Evolutionary conservation across 2,113 vertebrate genomes (phyloP).

Genomic region (Sinocyclocheilus maitianheensis): DNA sequence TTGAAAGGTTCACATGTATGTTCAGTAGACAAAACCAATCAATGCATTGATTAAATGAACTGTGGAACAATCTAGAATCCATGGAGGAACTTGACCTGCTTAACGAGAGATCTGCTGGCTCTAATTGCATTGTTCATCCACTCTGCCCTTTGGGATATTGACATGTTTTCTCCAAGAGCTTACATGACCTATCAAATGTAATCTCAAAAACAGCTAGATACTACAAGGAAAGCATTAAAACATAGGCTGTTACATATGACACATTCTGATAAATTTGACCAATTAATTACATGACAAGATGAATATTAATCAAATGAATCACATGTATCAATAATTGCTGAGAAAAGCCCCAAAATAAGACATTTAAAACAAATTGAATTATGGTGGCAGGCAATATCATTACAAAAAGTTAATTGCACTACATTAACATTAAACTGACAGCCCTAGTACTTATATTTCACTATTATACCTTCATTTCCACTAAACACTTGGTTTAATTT

Average conservation of each 20-base stretch:
- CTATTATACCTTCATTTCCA: not conserved
- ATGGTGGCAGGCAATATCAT: not conserved
- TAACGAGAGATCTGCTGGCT: conserved; percentile 26
- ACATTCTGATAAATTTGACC: not conserved
- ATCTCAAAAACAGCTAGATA: not conserved
- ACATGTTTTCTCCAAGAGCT: conserved; percentile 12
- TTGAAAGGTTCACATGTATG: not conserved
- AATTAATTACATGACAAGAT: not conserved
- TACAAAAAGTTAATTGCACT: not conserved
- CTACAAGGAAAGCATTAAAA: not conserved
- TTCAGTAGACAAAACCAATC: not conserved
- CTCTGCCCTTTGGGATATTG: conserved; percentile 28
- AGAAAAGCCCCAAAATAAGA: not conserved
- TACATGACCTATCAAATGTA: conserved; percentile 4
- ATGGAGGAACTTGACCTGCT: not conserved
- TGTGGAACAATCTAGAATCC: not conserved
- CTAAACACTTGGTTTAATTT: not conserved
- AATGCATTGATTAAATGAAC: not conserved
- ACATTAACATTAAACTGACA: not conserved
- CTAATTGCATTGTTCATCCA: conserved; percentile 2
- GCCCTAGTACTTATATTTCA: not conserved
- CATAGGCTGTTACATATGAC: not conserved
- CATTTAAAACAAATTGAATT: not conserved
- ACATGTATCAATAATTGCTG: not conserved
- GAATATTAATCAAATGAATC: not conserved